Evolutionary conservation across 2,797 vertebrate genomes (phyloP).

Genomic region (Tangara arthus): DNA sequence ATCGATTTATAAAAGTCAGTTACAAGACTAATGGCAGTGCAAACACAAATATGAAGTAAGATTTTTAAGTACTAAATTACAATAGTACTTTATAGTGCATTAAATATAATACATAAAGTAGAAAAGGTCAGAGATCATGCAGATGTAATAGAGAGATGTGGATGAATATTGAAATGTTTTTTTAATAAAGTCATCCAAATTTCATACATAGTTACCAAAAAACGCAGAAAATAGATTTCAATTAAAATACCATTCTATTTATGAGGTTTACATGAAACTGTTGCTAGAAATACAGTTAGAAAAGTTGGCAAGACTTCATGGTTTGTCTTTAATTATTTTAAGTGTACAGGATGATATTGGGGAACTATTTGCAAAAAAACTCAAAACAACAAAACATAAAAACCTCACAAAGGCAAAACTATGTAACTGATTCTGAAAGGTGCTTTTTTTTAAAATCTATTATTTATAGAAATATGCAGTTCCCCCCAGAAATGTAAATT

Average conservation of each 20-base stretch:
- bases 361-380: not conserved
- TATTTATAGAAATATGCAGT: not conserved
- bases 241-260: not conserved
- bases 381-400: not conserved
- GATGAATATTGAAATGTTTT: not conserved
- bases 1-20: not conserved
- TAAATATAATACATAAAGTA: not conserved
- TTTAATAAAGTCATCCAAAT: not conserved
- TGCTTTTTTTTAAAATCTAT: not conserved
- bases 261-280: not conserved
- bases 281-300: not conserved
- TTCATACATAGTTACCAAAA: not conserved
- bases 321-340: not conserved
- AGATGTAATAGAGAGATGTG: not conserved
- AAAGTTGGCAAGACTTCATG: not conserved
- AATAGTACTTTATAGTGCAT: not conserved
- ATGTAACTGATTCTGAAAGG: not conserved
- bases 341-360: not conserved
- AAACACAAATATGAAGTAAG: not conserved
- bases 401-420: fast-evolving
- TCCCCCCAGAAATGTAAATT: fast-evolving
- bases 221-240: not conserved
- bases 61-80: not conserved
- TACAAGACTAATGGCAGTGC: not conserved
- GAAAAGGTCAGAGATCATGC: not conserved